Conservation (phyloP, 2,797 vertebrate genomes). For the Muscicapa comitata region DNA sequence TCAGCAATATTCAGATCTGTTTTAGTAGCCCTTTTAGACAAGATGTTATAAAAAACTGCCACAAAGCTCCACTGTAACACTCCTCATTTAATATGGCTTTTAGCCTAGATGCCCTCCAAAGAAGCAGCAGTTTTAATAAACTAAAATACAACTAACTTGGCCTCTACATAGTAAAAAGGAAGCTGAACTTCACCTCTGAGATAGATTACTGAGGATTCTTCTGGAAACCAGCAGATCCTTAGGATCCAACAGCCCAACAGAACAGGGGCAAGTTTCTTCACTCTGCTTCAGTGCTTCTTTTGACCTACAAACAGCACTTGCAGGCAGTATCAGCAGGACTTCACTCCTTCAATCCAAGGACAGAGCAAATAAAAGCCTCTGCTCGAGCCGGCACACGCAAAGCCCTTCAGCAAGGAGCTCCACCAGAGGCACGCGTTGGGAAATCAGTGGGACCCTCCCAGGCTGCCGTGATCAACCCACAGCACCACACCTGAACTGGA, state of each 20-base stretch:
- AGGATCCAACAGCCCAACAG: background rate
- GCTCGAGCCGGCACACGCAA: background rate
- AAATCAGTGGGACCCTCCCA: background rate
- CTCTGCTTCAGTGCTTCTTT: background rate
- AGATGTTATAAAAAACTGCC: background rate
- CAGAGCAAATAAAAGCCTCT: background rate
- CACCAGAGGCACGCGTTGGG: accelerated
- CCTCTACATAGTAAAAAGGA: background rate
- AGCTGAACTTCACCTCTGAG: background rate
- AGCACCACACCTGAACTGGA: background rate
- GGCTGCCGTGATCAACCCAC: background rate
- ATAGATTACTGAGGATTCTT: background rate
- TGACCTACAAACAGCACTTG: background rate
- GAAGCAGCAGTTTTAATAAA: background rate
- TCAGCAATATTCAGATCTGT: background rate
- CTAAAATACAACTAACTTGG: background rate
- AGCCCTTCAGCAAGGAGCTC: background rate
- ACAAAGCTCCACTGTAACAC: background rate
- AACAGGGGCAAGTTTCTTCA: background rate
- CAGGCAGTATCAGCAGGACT: accelerated
- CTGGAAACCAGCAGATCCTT: background rate
- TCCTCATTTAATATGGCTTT: background rate
- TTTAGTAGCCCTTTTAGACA: background rate
- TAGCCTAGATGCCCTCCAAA: background rate
- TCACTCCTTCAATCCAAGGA: background rate